These are phyloP conservation scores for Phenacoccus solenopsis DNA, from an alignment of 1,140 invertebrate species.

Conservation along the genomic window DNA sequence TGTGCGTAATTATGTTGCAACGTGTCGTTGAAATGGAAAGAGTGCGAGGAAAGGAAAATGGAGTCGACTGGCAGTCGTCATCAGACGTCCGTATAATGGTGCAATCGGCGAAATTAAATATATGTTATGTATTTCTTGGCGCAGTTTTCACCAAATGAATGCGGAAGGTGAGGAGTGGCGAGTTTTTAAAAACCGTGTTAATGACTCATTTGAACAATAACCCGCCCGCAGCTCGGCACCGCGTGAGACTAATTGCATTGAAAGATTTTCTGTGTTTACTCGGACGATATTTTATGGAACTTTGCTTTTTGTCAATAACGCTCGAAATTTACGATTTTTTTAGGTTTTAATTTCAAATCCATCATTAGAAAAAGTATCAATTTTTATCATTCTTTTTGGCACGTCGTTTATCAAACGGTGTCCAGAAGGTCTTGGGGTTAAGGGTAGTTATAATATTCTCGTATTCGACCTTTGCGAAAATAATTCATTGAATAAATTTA, in stretches of 20 bases:
- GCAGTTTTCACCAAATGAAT: not conserved
- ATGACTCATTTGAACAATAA: constrained; percentile 7
- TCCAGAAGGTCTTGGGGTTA: no score
- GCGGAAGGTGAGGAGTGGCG: not conserved
- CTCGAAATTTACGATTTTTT: not conserved
- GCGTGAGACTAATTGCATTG: constrained; percentile 15
- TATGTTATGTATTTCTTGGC: not conserved
- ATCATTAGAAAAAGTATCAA: not conserved
- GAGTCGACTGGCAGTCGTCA: not conserved
- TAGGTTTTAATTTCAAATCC: not conserved
- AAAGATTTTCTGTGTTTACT: constrained; percentile 14
- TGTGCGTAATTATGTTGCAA: no score
- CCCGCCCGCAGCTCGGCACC: not conserved
- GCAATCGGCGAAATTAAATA: not conserved
- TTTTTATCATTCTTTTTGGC: not conserved
- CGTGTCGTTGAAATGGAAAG: no score
- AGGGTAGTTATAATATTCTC: no score
- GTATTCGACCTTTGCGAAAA: no score
- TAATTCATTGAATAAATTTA: no score
- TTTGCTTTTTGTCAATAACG: not conserved
- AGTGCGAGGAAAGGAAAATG: no score
- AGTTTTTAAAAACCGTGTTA: constrained; percentile 3
- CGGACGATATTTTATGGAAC: not conserved
- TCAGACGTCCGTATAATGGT: not conserved
- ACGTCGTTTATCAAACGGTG: not conserved